Base-by-base conservation (phyloP, 1,140 invertebrate genomes). In the Orchesella cincta region DNA sequence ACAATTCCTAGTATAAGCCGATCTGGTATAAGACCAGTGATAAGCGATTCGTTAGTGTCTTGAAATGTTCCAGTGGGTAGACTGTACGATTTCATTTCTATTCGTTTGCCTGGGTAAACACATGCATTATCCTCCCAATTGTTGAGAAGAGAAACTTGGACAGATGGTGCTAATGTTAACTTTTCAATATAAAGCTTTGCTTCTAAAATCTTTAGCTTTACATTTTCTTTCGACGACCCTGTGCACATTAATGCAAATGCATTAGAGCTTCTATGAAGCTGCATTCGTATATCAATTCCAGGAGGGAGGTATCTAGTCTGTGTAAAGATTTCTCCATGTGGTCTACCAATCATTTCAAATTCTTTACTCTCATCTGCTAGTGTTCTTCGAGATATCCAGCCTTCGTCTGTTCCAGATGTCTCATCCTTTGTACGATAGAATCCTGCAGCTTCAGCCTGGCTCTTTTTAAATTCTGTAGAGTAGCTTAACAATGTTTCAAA, bases 401-500 rank as follows among this genome's bases (percentile, higher is more conserved):
- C 85, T 72, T 73, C 73, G 78, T 85, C 78, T 34, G 20, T 70
- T 52, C 14, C 18, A 73, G 83, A 81, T 74, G 23, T n/a, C 12
- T 36, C 35, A 73, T 73, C 36, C 28, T 36, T 51, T 73, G 84
- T 80, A 31, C 51, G 70, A 67, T 73, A 78, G 74, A 82, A 82
- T 54, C 85, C 35, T n/a, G 80, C 74, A 74, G 81, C 83, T 35
- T 80, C 83, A 0, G 86, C 81, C 82, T 86, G 84, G 0, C 84
- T 85, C 16, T 82, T 74, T 82, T 86, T 87, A 16, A 85, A 85
- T 28, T 78, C 81, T 20, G 76, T 74, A 12, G 81, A 83, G 83
- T 87, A 87, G 78, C 83, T 83, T 2, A 85, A 77, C 5, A 86
- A 71, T 1, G 83, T 86, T 83, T 88, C 85, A 18, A 88, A 83